phyloP scores from a whole-genome alignment of 1,140 invertebrate genomes.

The Antheraea pernyi region DNA sequence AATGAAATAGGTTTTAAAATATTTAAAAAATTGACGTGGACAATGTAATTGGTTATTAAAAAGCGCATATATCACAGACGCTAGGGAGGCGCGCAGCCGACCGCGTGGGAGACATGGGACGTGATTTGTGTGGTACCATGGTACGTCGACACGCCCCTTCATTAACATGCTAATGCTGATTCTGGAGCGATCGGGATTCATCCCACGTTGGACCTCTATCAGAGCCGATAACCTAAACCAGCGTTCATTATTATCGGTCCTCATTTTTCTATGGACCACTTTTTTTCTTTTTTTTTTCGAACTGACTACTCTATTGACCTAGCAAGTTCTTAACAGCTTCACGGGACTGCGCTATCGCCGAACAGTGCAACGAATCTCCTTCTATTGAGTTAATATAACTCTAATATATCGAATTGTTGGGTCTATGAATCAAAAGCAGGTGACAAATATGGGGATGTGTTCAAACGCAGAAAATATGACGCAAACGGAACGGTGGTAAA shows the following conservation, averaged over 20 bases:
- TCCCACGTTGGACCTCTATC: background rate
- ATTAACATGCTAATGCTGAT: conserved; percentile 72
- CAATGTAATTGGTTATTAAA: conserved; percentile 72
- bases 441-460: too few relatives aligned
- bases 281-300: too few relatives aligned
- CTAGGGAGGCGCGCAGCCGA: conserved; percentile 20
- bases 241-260: background rate
- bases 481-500: too few relatives aligned
- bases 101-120: conserved; percentile 51
- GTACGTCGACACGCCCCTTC: conserved; percentile 57
- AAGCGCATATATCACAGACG: conserved; percentile 63
- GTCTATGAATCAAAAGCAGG: too few relatives aligned
- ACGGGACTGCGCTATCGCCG: too few relatives aligned
- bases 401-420: too few relatives aligned
- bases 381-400: too few relatives aligned
- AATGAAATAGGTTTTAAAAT: background rate
- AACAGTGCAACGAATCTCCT: too few relatives aligned
- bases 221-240: background rate
- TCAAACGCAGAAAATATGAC: too few relatives aligned
- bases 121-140: conserved; percentile 50
- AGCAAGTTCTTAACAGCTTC: too few relatives aligned
- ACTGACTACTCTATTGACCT: too few relatives aligned
- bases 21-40: background rate
- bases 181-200: conserved; percentile 42
- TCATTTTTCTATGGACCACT: background rate